A percentile compares a stretch with the other conserved stretches of the same genome.
Evolutionary conservation across 1,140 invertebrate genomes (phyloP).

Genomic region (Eumeta japonica): DNA sequence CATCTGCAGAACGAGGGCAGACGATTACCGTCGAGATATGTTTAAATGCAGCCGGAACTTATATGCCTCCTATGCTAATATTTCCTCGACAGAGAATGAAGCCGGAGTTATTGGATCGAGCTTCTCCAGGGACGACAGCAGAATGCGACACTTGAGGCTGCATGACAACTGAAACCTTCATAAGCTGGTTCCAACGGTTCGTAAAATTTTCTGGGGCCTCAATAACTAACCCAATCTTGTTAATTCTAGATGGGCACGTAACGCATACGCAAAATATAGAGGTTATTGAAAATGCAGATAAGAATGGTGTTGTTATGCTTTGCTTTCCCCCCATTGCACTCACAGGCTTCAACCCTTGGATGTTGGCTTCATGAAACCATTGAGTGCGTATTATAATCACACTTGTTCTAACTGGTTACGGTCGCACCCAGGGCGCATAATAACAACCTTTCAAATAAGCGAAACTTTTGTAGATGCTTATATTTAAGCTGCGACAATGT

Average conservation of each 20-base stretch:
- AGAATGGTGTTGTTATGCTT: constrained; percentile 19
- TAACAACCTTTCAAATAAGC: constrained; percentile 23
- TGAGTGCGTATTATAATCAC: constrained; percentile 28
- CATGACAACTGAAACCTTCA: constrained; percentile 26
- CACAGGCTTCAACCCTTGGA: no score
- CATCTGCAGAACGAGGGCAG: constrained; percentile 24
- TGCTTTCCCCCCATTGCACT: constrained; percentile 33
- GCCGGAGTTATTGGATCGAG: constrained; percentile 20
- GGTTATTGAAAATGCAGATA: constrained; percentile 17
- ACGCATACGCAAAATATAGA: constrained; percentile 18
- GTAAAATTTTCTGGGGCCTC: constrained; percentile 21
- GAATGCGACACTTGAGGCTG: constrained; percentile 25
- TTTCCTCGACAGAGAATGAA: constrained; percentile 30
- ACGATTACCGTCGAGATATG: constrained; percentile 19
- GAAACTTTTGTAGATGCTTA: constrained; percentile 31
- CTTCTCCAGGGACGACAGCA: constrained; percentile 15
- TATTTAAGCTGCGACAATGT: constrained; percentile 28
- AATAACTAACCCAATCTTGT: constrained; percentile 18
- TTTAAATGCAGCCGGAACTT: constrained; percentile 23
- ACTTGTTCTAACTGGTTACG: constrained; percentile 16
- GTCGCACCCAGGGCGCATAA: constrained; percentile 14
- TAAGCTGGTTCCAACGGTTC: constrained; percentile 24
- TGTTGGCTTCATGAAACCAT: constrained; percentile 33
- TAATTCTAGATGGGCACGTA: constrained; percentile 29
- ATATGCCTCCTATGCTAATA: constrained; percentile 31